Evolutionary conservation across 2,113 vertebrate species (phyloP).

Genomic region (Apistogramma diplotaenia): DNA sequence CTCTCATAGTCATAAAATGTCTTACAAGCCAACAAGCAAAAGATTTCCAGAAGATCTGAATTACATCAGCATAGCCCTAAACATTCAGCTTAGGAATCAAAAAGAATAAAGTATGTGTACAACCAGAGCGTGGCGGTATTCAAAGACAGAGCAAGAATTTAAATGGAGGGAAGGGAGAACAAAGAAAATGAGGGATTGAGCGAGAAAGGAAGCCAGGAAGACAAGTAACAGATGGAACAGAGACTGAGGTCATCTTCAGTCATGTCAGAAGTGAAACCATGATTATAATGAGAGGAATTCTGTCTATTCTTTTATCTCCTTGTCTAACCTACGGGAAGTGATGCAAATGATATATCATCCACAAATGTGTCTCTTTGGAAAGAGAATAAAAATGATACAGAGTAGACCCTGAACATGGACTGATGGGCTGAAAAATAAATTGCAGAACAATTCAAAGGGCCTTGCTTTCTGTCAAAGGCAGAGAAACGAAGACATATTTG

Average conservation of each 20-base stretch:
- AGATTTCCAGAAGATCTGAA: neutral
- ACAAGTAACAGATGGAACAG: constrained; percentile 7
- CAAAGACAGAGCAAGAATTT: neutral
- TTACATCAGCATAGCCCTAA: neutral
- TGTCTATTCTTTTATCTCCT: neutral
- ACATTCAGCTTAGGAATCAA: neutral
- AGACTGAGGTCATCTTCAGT: neutral
- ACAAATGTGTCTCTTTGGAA: neutral
- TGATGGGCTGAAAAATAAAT: neutral
- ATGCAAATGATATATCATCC: constrained; percentile 5
- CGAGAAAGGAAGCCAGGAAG: neutral
- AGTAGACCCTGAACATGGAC: neutral
- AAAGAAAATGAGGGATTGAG: neutral
- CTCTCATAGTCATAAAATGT: neutral
- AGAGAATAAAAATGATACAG: neutral
- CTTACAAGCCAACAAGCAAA: neutral
- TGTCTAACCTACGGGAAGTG: neutral
- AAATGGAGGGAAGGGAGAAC: neutral
- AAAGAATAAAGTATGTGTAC: neutral
- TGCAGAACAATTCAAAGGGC: neutral
- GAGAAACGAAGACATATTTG: neutral
- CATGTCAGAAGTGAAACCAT: neutral
- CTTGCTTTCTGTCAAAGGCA: neutral
- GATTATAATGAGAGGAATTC: constrained; percentile 19
- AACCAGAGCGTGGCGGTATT: neutral